These are phyloP conservation scores for Erythrocercus mccallii DNA, from an alignment of 2,113 vertebrate genomes.

Conservation along the genomic window DNA sequence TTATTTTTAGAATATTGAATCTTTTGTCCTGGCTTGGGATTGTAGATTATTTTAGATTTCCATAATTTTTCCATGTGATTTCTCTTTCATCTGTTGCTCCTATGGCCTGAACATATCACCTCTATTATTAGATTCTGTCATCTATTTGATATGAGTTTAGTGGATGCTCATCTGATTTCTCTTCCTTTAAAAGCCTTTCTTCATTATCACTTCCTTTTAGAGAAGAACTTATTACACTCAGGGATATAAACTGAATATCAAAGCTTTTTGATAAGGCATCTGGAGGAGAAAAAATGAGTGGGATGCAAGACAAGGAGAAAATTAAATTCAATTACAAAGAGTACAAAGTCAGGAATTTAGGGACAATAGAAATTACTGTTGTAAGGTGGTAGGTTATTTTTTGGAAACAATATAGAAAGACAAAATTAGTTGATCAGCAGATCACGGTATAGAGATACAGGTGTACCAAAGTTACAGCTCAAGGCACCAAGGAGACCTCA, in stretches of 20 bases:
- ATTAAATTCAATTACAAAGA: not conserved
- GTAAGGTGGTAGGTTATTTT: not conserved
- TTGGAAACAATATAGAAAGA: not conserved
- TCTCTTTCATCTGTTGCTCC: not conserved
- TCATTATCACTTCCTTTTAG: not conserved
- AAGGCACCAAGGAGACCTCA: not conserved
- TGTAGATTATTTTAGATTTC: not conserved
- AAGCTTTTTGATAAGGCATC: not conserved
- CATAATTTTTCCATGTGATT: accelerated
- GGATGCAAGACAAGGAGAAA: not conserved
- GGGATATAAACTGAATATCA: not conserved
- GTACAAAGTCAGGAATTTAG: not conserved
- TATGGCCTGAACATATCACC: not conserved
- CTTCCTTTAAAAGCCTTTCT: not conserved
- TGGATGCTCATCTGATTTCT: not conserved
- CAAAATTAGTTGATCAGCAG: not conserved
- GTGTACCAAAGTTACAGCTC: not conserved
- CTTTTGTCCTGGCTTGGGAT: not conserved
- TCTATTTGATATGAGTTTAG: not conserved
- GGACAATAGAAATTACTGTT: not conserved
- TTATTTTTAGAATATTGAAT: not conserved
- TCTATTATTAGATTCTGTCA: not conserved
- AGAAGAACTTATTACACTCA: not conserved
- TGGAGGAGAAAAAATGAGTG: not conserved
- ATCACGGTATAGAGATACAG: not conserved